These are phyloP conservation scores for Leptopilina clavipes DNA, from an alignment of 1,140 invertebrate species.

Conservation along the genomic window DNA sequence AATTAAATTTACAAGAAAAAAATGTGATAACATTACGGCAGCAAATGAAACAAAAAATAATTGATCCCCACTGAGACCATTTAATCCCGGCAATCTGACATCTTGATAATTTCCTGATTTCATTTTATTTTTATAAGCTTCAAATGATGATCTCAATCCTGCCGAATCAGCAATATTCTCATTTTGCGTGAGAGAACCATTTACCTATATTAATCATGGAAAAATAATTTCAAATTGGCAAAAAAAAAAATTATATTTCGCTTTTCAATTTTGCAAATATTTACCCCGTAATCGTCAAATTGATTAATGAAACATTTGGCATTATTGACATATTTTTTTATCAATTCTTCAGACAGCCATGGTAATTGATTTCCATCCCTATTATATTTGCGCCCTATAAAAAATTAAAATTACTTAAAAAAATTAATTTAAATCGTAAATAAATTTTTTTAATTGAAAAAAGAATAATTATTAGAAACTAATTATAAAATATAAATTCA, in stretches of 20 bases:
- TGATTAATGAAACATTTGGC: slow-evolving; percentile 44
- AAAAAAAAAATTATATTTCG: no score
- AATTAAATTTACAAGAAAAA: neutral
- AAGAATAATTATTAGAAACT: neutral
- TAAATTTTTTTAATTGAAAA: neutral
- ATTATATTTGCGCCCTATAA: slow-evolving; percentile 43
- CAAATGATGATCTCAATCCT: slow-evolving; percentile 36
- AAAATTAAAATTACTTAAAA: neutral
- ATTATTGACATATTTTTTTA: slow-evolving; percentile 40
- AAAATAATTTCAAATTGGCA: neutral
- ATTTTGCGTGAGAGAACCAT: slow-evolving; percentile 35
- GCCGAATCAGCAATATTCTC: slow-evolving; percentile 39
- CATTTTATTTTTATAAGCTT: slow-evolving; percentile 39
- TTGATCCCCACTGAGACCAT: slow-evolving; percentile 39
- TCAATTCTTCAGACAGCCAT: slow-evolving; percentile 44
- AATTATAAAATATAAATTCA: neutral
- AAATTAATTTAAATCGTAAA: neutral
- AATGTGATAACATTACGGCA: slow-evolving; percentile 35
- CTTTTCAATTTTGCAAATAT: no score
- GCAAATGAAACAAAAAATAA: slow-evolving; percentile 46
- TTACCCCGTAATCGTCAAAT: slow-evolving; percentile 49
- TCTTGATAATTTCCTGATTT: slow-evolving; percentile 17
- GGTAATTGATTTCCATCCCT: slow-evolving; percentile 43
- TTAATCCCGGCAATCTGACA: slow-evolving; percentile 40
- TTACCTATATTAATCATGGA: neutral